These are phyloP conservation scores for Aphyosemion australe DNA, from an alignment of 2,113 vertebrate species.

Conservation along the genomic window DNA sequence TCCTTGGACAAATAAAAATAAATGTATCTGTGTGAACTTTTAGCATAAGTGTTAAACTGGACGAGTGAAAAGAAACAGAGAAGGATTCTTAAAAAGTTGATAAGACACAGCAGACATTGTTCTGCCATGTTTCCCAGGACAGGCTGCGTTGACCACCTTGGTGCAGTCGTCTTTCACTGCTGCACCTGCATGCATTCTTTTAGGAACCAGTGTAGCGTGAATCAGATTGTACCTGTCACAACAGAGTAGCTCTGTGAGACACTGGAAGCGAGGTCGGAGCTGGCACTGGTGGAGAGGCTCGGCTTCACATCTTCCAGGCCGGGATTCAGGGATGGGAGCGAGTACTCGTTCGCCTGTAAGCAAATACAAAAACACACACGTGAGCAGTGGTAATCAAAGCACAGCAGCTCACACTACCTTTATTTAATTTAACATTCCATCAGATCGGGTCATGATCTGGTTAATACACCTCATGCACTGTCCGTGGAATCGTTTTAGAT, in stretches of 20 bases:
- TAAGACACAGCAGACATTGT: neutral
- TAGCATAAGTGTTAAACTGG: neutral
- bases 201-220: constrained; percentile 43
- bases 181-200: constrained; percentile 44
- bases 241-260: constrained; percentile 99
- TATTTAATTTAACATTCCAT: constrained; percentile 43
- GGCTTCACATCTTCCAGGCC: constrained; percentile 99
- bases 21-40: no score
- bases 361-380: constrained; percentile 10
- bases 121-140: constrained; percentile 10
- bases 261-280: constrained; percentile 95
- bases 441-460: constrained; percentile 26
- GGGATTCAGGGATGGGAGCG: constrained; percentile 93
- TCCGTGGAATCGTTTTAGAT: constrained; percentile 6
- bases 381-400: constrained; percentile 26
- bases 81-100: constrained; percentile 6
- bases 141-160: constrained; percentile 7
- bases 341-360: constrained; percentile 95
- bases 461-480: constrained; percentile 8
- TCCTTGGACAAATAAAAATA: no score
- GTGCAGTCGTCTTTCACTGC: constrained; percentile 41
- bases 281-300: constrained; percentile 94
- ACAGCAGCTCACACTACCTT: constrained; percentile 1
- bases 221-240: constrained; percentile 83
- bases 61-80: neutral